phyloP scores from a whole-genome alignment of 2,888 invertebrate species.

The Pilophorus perplexus region DNA sequence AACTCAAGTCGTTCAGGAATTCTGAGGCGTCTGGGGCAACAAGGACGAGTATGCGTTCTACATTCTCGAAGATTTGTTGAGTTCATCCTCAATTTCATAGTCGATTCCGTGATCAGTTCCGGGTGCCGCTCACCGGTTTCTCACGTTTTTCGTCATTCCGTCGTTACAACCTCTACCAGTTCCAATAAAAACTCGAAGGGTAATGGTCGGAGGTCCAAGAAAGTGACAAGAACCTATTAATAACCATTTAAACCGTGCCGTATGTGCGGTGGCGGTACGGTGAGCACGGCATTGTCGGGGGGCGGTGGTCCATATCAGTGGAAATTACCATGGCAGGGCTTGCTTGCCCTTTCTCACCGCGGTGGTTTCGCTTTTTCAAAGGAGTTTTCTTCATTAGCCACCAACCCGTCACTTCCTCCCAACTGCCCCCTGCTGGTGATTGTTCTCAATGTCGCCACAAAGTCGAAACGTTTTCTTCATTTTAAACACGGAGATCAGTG shows the following conservation, averaged over 20 bases:
- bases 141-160: conserved; percentile 19
- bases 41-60: too few relatives aligned
- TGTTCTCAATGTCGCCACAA: too few relatives aligned
- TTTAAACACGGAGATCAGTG: too few relatives aligned
- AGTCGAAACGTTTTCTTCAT: too few relatives aligned
- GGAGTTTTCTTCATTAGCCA: conserved; percentile 19
- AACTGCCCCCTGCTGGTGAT: too few relatives aligned
- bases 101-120: conserved; percentile 6
- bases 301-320: conserved; percentile 33
- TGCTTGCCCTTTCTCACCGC: conserved; percentile 31
- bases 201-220: neutral
- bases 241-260: conserved; percentile 35
- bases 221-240: conserved; percentile 29
- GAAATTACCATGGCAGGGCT: conserved; percentile 35
- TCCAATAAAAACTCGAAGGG: conserved; percentile 2
- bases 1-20: too few relatives aligned
- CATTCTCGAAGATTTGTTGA: too few relatives aligned
- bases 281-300: conserved; percentile 35
- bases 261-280: too few relatives aligned
- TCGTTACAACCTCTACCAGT: neutral
- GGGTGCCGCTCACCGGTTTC: neutral
- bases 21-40: too few relatives aligned
- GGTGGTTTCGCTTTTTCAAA: neutral
- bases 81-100: conserved; percentile 19
- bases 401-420: conserved; percentile 29